These are phyloP conservation scores for Xanthia togata DNA, from an alignment of 2,888 invertebrate species.

Conservation along the genomic window DNA sequence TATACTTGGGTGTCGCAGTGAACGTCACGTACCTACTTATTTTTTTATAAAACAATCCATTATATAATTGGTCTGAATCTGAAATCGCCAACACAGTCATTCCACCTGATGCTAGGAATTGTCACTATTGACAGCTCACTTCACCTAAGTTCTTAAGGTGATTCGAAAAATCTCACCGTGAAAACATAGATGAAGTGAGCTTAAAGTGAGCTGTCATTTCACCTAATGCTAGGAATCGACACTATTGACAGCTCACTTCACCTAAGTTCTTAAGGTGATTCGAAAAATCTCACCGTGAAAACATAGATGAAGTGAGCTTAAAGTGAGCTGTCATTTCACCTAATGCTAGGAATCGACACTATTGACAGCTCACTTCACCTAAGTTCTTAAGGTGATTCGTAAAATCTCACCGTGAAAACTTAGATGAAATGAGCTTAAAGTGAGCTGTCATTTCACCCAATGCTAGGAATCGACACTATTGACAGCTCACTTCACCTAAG, in stretches of 20 bases:
- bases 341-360: not conserved
- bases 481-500: not conserved
- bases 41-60: not conserved
- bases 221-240: no score
- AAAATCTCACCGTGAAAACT: not conserved
- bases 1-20: not conserved
- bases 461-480: not conserved
- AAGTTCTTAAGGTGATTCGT: no score
- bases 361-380: not conserved
- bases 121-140: no score
- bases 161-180: no score
- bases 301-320: no score
- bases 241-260: no score
- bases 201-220: no score
- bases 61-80: not conserved
- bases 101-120: no score
- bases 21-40: not conserved
- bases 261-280: no score
- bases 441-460: not conserved
- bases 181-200: no score
- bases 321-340: not conserved
- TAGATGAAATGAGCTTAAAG: not conserved
- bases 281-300: not conserved
- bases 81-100: not conserved
- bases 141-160: no score